Conservation (phyloP, 2,888 invertebrate species). For the Tinea semifulvella region DNA sequence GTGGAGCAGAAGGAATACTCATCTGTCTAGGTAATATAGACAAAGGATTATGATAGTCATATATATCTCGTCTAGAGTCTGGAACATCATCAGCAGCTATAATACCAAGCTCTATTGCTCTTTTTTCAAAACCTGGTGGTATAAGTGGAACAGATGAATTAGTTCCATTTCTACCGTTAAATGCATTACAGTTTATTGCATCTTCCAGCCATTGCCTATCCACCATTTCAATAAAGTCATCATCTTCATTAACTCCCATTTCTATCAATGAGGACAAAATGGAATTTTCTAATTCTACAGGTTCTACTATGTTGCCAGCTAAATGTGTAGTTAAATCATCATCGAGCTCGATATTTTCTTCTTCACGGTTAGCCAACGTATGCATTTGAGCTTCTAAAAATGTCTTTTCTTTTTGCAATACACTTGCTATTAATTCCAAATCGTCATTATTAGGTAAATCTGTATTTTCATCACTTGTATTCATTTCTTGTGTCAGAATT, state of each 20-base stretch:
- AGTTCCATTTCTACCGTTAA: background rate
- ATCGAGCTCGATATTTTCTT: constrained; percentile 18
- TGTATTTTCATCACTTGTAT: no score
- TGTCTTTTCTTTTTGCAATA: background rate
- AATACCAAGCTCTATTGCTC: background rate
- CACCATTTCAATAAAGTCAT: constrained; percentile 23
- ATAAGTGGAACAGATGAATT: background rate
- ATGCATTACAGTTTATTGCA: background rate
- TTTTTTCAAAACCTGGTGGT: background rate
- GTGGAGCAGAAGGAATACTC: constrained; percentile 37
- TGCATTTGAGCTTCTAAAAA: background rate
- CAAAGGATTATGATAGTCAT: background rate
- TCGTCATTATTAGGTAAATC: no score
- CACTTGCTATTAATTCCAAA: no score
- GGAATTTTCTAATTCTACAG: constrained; percentile 46
- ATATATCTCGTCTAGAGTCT: no score
- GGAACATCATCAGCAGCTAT: no score
- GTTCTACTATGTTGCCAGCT: constrained; percentile 52
- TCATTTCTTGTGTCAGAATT: no score
- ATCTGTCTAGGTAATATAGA: constrained; percentile 28
- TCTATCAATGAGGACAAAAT: constrained; percentile 39
- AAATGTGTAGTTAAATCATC: constrained; percentile 45
- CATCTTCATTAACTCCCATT: no score
- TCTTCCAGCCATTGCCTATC: background rate
- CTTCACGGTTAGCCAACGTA: background rate